Percentiles rank a stretch among this genome's conserved stretches.
Evolutionary conservation across 2,888 invertebrate genomes (phyloP).

Genomic region (Leptopilina drosophilae): DNA sequence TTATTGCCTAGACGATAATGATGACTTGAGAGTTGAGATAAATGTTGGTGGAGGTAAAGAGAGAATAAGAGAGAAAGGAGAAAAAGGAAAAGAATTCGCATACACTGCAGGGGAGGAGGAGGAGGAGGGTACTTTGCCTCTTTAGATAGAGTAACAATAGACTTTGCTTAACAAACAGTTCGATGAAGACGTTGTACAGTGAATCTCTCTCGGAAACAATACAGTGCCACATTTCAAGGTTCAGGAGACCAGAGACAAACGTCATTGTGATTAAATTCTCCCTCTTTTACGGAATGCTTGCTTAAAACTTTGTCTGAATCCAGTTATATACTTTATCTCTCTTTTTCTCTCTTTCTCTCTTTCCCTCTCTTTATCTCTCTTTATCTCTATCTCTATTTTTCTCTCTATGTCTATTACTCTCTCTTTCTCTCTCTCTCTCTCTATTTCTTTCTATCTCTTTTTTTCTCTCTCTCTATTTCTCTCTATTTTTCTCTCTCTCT

Average conservation of each 20-base stretch:
- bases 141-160: slow-evolving; percentile 1
- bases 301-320: background rate
- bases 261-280: slow-evolving; percentile 10
- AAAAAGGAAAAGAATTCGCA: background rate
- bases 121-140: background rate
- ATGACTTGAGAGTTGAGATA: background rate
- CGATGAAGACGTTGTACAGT: slow-evolving; percentile 11
- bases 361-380: too few species aligned
- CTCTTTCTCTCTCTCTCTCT: too few species aligned
- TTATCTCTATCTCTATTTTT: too few species aligned
- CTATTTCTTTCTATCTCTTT: too few species aligned
- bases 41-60: background rate
- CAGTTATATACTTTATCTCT: background rate
- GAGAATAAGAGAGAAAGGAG: background rate
- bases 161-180: slow-evolving; percentile 28
- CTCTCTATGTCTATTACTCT: too few species aligned
- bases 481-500: too few species aligned
- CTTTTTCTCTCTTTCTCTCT: too few species aligned
- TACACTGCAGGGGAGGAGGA: background rate
- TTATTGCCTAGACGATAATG: slow-evolving; percentile 11
- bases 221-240: slow-evolving; percentile 9
- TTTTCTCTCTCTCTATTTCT: too few species aligned
- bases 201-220: background rate
- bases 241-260: background rate
- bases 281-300: background rate